phyloP scores from a whole-genome alignment of 2,888 invertebrate species.

The Erpobdella octoculata region DNA sequence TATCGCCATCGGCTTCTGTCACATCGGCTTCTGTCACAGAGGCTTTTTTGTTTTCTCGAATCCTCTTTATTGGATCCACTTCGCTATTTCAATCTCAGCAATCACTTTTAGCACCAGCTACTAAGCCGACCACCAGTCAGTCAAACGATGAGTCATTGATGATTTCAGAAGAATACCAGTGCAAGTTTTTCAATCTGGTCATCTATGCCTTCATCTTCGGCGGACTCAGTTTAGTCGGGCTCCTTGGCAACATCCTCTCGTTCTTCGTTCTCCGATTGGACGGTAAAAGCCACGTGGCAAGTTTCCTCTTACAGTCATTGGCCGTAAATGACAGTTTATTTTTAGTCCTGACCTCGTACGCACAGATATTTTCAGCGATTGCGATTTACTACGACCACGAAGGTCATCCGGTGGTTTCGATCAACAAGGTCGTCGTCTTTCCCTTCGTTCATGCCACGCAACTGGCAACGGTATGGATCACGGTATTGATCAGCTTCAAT shows the following conservation, averaged over 20 bases:
- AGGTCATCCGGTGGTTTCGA: constrained; percentile 28
- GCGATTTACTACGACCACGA: constrained; percentile 27
- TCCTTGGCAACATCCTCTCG: constrained; percentile 37
- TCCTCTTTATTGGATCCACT: too few species aligned
- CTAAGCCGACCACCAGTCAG: too few species aligned
- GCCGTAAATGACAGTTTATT: constrained; percentile 38
- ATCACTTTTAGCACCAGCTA: too few species aligned
- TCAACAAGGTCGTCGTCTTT: constrained; percentile 33
- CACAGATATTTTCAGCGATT: constrained; percentile 33
- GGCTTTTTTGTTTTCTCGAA: too few species aligned
- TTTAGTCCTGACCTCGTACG: constrained; percentile 34
- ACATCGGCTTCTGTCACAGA: too few species aligned
- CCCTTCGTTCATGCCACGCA: constrained; percentile 39
- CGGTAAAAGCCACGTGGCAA: constrained; percentile 34
- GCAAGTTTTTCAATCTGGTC: constrained; percentile 25
- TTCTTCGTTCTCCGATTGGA: constrained; percentile 38
- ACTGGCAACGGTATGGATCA: constrained; percentile 39
- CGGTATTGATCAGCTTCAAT: constrained; percentile 39
- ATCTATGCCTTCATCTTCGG: constrained; percentile 14
- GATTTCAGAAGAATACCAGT: constrained; percentile 19
- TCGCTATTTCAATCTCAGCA: too few species aligned
- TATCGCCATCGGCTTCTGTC: too few species aligned
- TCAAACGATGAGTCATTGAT: too few species aligned
- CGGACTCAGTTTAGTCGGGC: constrained; percentile 13
- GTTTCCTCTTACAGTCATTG: constrained; percentile 36